Percentiles rank a stretch among this genome's conserved stretches.
Conservation (phyloP, 2,797 vertebrate genomes). For the Astyanax mexicanus region DNA sequence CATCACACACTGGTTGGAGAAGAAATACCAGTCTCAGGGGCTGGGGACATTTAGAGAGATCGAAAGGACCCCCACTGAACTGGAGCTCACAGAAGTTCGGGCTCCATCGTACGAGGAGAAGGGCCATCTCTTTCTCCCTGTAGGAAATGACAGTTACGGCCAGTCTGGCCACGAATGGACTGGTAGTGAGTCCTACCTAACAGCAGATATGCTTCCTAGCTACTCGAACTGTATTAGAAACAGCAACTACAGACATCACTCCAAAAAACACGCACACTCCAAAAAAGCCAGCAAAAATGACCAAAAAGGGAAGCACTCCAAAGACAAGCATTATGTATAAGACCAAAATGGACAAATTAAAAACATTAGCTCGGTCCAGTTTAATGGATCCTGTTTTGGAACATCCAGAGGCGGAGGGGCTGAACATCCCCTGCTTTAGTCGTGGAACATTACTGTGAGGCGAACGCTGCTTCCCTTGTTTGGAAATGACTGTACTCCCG, state of each 20-base stretch:
- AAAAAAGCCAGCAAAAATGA: constrained; percentile 55
- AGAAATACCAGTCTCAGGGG: constrained; percentile 43
- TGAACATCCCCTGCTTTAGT: constrained; percentile 1
- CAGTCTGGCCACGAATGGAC: constrained; percentile 63
- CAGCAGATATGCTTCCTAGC: constrained; percentile 66
- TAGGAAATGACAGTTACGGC: constrained; percentile 43
- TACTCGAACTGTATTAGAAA: constrained; percentile 72
- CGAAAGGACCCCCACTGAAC: neutral
- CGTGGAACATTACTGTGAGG: constrained; percentile 28
- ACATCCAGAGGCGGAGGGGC: constrained; percentile 18
- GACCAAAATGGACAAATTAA: neutral
- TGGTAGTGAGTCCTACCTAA: constrained; percentile 25
- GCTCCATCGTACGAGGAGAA: constrained; percentile 50
- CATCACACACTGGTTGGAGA: constrained; percentile 68
- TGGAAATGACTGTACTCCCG: constrained; percentile 34
- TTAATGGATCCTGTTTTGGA: constrained; percentile 30
- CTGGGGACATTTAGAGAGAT: constrained; percentile 28
- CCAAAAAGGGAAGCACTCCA: constrained; percentile 57
- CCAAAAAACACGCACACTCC: constrained; percentile 57
- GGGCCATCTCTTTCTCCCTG: constrained; percentile 48
- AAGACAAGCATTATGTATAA: constrained; percentile 78
- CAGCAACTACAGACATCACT: constrained; percentile 59
- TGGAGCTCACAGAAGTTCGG: constrained; percentile 5
- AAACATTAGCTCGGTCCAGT: constrained; percentile 10
- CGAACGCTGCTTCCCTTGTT: constrained; percentile 45